These are phyloP conservation scores for Nymphicus hollandicus DNA, from an alignment of 2,113 vertebrate species.

Conservation along the genomic window DNA sequence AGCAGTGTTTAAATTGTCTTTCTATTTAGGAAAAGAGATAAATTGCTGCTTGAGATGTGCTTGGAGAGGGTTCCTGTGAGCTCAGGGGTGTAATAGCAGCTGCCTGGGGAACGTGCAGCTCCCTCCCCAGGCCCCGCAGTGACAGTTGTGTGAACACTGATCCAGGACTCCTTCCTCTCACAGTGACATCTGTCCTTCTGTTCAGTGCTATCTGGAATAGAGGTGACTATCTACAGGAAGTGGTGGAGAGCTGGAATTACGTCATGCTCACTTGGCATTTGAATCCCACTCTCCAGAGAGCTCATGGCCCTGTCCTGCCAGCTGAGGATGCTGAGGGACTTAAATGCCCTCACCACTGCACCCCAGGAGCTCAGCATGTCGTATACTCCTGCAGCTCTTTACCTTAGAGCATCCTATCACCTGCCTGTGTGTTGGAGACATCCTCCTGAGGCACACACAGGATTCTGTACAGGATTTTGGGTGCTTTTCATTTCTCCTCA, in stretches of 20 bases:
- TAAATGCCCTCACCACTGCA: neutral
- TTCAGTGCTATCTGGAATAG: neutral
- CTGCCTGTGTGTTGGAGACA: neutral
- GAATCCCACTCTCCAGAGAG: neutral
- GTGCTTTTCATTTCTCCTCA: neutral
- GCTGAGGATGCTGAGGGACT: neutral
- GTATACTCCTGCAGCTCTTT: neutral
- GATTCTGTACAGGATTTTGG: neutral
- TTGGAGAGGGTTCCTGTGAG: neutral
- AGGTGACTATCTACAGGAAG: neutral
- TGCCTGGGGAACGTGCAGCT: neutral
- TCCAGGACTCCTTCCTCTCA: fast-evolving
- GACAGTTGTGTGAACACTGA: neutral
- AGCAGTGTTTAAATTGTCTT: neutral
- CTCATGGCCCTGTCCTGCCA: fast-evolving
- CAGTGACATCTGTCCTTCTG: neutral
- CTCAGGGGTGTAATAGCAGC: neutral
- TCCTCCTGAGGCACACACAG: neutral
- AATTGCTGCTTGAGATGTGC: neutral
- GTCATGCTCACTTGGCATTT: neutral
- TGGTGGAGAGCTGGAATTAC: neutral
- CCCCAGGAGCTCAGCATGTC: neutral
- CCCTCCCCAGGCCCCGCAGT: fast-evolving
- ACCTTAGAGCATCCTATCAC: neutral
- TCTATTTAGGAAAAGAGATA: neutral